These are phyloP conservation scores for Zaprionus inermis DNA, from an alignment of 1,140 invertebrate species.

Conservation along the genomic window DNA sequence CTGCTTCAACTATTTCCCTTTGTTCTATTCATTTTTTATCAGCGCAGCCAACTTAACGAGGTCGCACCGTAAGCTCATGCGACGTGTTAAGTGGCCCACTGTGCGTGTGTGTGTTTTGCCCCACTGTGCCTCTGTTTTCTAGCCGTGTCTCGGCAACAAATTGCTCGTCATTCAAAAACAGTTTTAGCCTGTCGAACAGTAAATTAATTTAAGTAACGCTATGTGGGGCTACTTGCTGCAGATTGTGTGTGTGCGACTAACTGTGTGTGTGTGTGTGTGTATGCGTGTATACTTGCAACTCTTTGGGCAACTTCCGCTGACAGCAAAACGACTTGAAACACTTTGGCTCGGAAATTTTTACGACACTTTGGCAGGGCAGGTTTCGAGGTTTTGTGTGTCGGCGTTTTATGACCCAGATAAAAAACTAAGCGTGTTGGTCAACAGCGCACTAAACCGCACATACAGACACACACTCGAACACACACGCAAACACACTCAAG, in stretches of 20 bases:
- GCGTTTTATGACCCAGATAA: conserved; percentile 78
- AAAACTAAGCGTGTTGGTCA: conserved; percentile 75
- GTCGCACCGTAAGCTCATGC: conserved; percentile 27
- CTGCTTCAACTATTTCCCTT: background rate
- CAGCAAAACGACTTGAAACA: conserved; percentile 44
- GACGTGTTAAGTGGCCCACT: conserved; percentile 37
- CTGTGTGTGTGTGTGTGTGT: background rate
- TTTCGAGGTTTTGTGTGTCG: conserved; percentile 33
- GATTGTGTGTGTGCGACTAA: background rate
- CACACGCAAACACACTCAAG: conserved; percentile 16
- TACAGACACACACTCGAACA: conserved; percentile 12
- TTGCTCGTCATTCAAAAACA: conserved; percentile 38
- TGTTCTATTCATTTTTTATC: background rate
- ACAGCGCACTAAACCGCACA: conserved; percentile 35
- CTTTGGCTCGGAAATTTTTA: conserved; percentile 32
- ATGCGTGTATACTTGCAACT: conserved; percentile 45
- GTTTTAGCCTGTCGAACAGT: conserved; percentile 49
- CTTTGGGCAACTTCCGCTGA: conserved; percentile 65
- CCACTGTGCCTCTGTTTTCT: too few relatives aligned
- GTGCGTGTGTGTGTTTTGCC: too few relatives aligned
- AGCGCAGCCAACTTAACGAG: background rate
- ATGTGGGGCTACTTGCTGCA: conserved; percentile 14
- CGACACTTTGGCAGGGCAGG: conserved; percentile 43
- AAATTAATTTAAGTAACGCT: conserved; percentile 64
- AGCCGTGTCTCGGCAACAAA: conserved; percentile 1